Evolutionary conservation across 2,888 invertebrate genomes (phyloP), one percentile per base, ranked within the genome.

Genomic region (Artemia sinica): DNA sequence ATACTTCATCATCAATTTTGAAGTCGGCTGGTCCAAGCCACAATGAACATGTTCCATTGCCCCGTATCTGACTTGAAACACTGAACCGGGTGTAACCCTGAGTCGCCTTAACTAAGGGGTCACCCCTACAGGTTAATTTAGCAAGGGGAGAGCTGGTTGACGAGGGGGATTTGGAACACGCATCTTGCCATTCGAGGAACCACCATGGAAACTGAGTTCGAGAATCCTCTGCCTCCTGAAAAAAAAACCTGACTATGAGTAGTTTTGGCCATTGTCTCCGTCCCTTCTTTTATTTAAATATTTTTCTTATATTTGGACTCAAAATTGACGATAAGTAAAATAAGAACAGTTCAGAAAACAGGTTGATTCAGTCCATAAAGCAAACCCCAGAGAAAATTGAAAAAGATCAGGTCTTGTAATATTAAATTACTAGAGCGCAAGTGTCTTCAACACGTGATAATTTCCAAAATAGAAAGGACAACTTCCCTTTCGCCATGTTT

Each of bases 11-110:
- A 9, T n/a, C n/a, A n/a, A 18, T 9, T 10, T 8, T 58, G 18
- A 58, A 58, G 8, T 58, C 58, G 58, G 58, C 58, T 18, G 58
- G 58, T 14, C 58, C 58, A 18, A 58, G 58, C 58, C 58, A 58
- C n/a, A 58, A 58, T 14, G n/a, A 18, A 18, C 58, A 58, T 7
- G n/a, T n/a, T 8, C 58, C 58, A 18, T 18, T 58, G 8, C 58
- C 58, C n/a, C 58, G 58, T 18, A 58, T 1, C 8, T 58, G n/a
- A 2, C 58, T 58, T 58, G n/a, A 18, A 58, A 58, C 58, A 58
- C 58, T 58, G 58, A 14, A 58, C n/a, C 58, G 58, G 18, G n/a
- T 58, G 10, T 58, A 58, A 18, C 58, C 58, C n/a, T 18, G 58
- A 14, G 58, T 14, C n/a, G 58, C n/a, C n/a, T 10, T 9, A 7